These are phyloP conservation scores for Neoniphon sammara DNA, from an alignment of 2,797 vertebrate species.

Conservation along the genomic window DNA sequence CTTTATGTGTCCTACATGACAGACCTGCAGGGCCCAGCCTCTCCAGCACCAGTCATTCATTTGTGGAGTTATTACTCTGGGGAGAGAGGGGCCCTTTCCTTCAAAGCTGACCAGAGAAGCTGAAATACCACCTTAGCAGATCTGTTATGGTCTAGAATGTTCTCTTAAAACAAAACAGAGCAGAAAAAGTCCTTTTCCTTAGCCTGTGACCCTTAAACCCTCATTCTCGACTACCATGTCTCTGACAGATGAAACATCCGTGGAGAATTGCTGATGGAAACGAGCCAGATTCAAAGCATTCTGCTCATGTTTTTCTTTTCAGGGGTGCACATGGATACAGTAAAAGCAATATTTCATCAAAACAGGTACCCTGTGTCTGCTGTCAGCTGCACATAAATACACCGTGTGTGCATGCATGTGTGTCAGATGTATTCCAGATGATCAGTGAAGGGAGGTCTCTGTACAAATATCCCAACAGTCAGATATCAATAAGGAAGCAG, in stretches of 20 bases:
- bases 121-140: slow-evolving; percentile 45
- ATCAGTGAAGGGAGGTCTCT: slow-evolving; percentile 54
- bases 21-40: slow-evolving; percentile 40
- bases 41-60: slow-evolving; percentile 63
- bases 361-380: slow-evolving; percentile 67
- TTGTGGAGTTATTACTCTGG: slow-evolving; percentile 62
- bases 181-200: slow-evolving; percentile 49
- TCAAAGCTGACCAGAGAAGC: slow-evolving; percentile 59
- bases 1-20: slow-evolving; percentile 43
- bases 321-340: slow-evolving; percentile 45
- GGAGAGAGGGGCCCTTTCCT: slow-evolving; percentile 70
- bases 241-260: slow-evolving; percentile 66
- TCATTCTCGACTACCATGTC: slow-evolving; percentile 47
- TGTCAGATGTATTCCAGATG: slow-evolving; percentile 77
- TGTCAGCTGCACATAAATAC: slow-evolving; percentile 56
- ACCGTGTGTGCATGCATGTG: slow-evolving; percentile 21
- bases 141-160: slow-evolving; percentile 17
- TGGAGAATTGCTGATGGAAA: slow-evolving; percentile 69
- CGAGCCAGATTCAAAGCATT: slow-evolving; percentile 66
- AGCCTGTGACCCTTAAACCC: slow-evolving; percentile 70
- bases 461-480: slow-evolving; percentile 20
- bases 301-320: slow-evolving; percentile 42
- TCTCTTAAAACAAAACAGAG: slow-evolving; percentile 72
- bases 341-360: slow-evolving; percentile 62
- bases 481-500: slow-evolving; percentile 28